Evolutionary conservation across 2,113 vertebrate species (phyloP).

Genomic region (Urocynchramus pylzowi): DNA sequence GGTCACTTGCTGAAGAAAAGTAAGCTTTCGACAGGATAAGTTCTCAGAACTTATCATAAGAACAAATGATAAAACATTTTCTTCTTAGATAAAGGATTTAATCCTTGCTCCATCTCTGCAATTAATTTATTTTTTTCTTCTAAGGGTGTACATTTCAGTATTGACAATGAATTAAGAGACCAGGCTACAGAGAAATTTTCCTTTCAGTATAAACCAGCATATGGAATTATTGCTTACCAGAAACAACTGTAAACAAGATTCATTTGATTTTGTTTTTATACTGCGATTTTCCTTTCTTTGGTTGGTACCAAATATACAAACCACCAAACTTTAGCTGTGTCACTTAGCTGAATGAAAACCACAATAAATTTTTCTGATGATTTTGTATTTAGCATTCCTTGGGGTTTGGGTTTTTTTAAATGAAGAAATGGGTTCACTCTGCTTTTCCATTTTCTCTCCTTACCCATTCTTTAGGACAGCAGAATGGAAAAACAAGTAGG

Average conservation of each 20-base stretch:
- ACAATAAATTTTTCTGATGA: not conserved
- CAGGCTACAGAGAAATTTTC: not conserved
- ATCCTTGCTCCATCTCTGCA: not conserved
- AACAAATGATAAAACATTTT: not conserved
- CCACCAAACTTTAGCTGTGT: not conserved
- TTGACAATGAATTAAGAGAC: not conserved
- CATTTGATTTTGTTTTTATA: not conserved
- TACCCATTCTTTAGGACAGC: not conserved
- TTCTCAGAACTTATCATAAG: too few relatives aligned
- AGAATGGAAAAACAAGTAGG: constrained; percentile 58
- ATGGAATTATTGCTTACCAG: not conserved
- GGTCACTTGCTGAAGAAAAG: constrained; percentile 59
- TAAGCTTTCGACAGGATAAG: not conserved
- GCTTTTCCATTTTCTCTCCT: constrained; percentile 13
- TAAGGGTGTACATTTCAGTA: not conserved
- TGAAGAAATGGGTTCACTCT: not conserved
- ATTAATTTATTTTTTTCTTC: not conserved
- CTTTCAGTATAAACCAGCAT: not conserved
- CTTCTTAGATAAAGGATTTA: not conserved
- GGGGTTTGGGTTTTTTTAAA: not conserved
- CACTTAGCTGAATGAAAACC: not conserved
- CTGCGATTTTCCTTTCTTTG: constrained; percentile 5
- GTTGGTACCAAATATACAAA: not conserved
- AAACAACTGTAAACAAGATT: not conserved
- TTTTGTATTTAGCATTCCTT: not conserved